Percentiles rank a stretch among this genome's conserved stretches.
Evolutionary conservation across 2,797 vertebrate species (phyloP).

Genomic region (Aldrovandia affinis): DNA sequence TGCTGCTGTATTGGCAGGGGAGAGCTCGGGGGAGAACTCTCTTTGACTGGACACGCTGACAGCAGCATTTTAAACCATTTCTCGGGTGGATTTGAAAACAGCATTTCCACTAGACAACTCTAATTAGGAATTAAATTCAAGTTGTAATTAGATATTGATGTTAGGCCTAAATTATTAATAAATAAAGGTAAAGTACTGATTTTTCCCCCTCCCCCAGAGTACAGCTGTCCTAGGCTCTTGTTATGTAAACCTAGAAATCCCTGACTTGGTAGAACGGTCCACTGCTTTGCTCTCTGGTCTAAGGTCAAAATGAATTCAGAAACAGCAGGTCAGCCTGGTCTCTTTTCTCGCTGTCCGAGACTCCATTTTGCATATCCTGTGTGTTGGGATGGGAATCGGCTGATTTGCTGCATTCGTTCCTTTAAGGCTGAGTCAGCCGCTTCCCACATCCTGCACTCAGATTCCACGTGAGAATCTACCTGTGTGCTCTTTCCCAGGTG

Average conservation of each 20-base stretch:
- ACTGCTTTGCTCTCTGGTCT: background rate
- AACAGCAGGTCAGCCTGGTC: background rate
- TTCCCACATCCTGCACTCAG: background rate
- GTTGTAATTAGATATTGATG: background rate
- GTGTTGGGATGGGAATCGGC: background rate
- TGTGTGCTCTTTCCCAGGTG: background rate
- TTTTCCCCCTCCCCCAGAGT: background rate
- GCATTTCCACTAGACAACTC: too few relatives aligned
- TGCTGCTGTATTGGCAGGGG: background rate
- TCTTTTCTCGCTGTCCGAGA: background rate
- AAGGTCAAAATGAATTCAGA: background rate
- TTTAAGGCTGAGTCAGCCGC: background rate
- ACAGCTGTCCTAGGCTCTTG: background rate
- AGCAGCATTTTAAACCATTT: background rate
- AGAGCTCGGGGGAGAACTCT: background rate
- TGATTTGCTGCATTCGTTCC: background rate
- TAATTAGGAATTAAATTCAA: too few relatives aligned
- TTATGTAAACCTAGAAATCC: background rate
- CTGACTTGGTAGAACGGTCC: background rate
- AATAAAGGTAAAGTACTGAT: background rate
- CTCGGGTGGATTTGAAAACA: too few relatives aligned
- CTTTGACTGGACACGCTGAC: background rate
- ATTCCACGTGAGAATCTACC: background rate
- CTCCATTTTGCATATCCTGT: background rate
- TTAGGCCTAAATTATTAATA: background rate